These are phyloP conservation scores for Stichopus chloronotus DNA, from an alignment of 35 echinoderm and acorn worm species.

Conservation along the genomic window DNA sequence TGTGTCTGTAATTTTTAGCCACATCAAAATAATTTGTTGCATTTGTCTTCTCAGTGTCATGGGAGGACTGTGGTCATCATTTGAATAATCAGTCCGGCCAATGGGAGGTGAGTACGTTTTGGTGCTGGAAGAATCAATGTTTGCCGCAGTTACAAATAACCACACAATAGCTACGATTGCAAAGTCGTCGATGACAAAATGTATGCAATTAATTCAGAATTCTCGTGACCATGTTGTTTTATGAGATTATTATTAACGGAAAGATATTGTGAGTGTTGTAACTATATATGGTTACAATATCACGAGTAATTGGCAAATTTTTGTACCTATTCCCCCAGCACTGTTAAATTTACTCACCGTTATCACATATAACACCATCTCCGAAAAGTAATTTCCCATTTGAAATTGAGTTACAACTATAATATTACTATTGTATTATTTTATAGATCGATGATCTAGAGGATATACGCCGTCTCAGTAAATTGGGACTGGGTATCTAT, in stretches of 20 bases:
- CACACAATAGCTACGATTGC: constrained; percentile 1
- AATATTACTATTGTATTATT: not conserved
- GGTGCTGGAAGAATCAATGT: constrained; percentile 6
- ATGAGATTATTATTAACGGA: not conserved
- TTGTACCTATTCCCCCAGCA: constrained; percentile 1
- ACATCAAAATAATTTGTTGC: constrained; percentile 25
- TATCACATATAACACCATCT: constrained; percentile 2
- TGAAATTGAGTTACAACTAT: not conserved
- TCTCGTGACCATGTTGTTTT: constrained; percentile 7
- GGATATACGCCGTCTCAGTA: not conserved
- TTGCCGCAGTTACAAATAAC: constrained; percentile 13
- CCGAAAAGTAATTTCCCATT: not conserved
- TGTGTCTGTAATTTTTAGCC: constrained; percentile 7
- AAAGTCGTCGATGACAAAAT: not conserved
- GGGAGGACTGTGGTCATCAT: constrained; percentile 41
- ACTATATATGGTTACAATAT: not conserved
- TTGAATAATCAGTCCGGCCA: constrained; percentile 37
- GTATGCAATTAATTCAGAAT: constrained; percentile 6
- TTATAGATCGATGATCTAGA: constrained; percentile 20
- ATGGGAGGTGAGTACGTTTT: constrained; percentile 46
- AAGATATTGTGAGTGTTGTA: not conserved
- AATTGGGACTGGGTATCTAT: constrained; percentile 38
- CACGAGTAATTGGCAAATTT: not conserved
- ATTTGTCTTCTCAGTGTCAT: constrained; percentile 46
- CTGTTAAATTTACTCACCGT: constrained; percentile 1